These are phyloP conservation scores for Bursaphelenchus okinawaensis DNA, from an alignment of 2,888 invertebrate genomes.

Conservation along the genomic window DNA sequence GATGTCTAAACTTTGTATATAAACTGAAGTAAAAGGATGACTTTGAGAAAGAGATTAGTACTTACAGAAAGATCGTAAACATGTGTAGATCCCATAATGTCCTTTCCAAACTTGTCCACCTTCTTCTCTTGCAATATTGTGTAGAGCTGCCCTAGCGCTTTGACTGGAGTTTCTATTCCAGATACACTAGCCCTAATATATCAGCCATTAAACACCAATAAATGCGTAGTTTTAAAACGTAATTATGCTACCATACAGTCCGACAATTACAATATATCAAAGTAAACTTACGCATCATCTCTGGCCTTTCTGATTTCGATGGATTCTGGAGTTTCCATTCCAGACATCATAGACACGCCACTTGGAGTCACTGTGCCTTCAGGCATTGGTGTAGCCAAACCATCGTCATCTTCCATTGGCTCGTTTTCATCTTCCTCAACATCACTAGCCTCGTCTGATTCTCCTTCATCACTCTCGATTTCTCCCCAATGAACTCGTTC, in stretches of 20 bases:
- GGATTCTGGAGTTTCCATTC: conserved; percentile 88
- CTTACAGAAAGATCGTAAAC: conserved; percentile 82
- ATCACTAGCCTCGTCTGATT: conserved; percentile 59
- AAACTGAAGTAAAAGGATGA: neutral
- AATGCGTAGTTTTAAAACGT: too few species aligned
- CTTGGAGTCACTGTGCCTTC: conserved; percentile 43
- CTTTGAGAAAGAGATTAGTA: conserved; percentile 4
- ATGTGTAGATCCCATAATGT: conserved; percentile 89
- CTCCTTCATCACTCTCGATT: conserved; percentile 72
- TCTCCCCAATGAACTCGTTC: conserved; percentile 95
- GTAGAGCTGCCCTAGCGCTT: conserved; percentile 78
- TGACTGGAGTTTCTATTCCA: conserved; percentile 51
- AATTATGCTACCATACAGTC: too few species aligned
- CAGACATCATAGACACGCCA: conserved; percentile 55
- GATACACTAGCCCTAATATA: too few species aligned
- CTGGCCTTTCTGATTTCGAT: conserved; percentile 95
- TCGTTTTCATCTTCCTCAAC: conserved; percentile 52
- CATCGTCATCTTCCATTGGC: conserved; percentile 59
- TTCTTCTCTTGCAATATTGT: conserved; percentile 91
- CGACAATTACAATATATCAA: too few species aligned
- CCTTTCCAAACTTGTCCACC: conserved; percentile 70
- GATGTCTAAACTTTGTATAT: too few species aligned
- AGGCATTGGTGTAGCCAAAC: conserved; percentile 25
- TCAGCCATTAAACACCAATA: too few species aligned
- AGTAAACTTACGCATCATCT: conserved; percentile 88